phyloP scores from a whole-genome alignment of 1,140 invertebrate species.

The Eubasilissa regina region DNA sequence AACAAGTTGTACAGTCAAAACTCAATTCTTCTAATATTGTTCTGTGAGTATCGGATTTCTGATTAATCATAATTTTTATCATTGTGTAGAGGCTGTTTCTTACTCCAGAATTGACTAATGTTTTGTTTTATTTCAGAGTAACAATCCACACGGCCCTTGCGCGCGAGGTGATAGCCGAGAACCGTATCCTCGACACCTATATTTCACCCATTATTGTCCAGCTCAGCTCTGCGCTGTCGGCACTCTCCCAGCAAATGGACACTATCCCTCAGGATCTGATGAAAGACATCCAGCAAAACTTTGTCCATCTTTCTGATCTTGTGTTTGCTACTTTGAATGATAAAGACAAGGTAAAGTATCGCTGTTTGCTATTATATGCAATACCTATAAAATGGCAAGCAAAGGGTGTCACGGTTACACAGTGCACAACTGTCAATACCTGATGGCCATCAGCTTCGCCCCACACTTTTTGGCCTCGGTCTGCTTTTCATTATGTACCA shows the following conservation, averaged over 20 bases:
- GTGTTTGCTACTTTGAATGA: slow-evolving; percentile 64
- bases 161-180: slow-evolving; percentile 68
- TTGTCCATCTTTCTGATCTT: slow-evolving; percentile 63
- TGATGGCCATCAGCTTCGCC: too few relatives aligned
- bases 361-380: too few relatives aligned
- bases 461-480: too few relatives aligned
- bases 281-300: slow-evolving; percentile 61
- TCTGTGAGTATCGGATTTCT: background rate
- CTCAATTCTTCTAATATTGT: slow-evolving; percentile 20
- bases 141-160: slow-evolving; percentile 68
- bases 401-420: too few relatives aligned
- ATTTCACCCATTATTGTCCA: slow-evolving; percentile 65
- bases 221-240: slow-evolving; percentile 62
- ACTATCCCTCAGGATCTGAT: slow-evolving; percentile 60
- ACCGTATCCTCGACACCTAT: slow-evolving; percentile 66
- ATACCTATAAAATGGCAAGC: too few relatives aligned
- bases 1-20: slow-evolving; percentile 8
- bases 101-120: background rate
- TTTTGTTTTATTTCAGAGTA: slow-evolving; percentile 63
- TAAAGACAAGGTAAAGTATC: slow-evolving; percentile 65
- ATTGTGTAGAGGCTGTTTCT: too few relatives aligned
- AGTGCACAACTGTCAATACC: too few relatives aligned
- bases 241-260: slow-evolving; percentile 63
- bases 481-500: too few relatives aligned
- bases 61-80: too few relatives aligned